Conservation (phyloP, 37 sponge, comb jelly and placozoan genomes). For the Geodia barretti region DNA sequence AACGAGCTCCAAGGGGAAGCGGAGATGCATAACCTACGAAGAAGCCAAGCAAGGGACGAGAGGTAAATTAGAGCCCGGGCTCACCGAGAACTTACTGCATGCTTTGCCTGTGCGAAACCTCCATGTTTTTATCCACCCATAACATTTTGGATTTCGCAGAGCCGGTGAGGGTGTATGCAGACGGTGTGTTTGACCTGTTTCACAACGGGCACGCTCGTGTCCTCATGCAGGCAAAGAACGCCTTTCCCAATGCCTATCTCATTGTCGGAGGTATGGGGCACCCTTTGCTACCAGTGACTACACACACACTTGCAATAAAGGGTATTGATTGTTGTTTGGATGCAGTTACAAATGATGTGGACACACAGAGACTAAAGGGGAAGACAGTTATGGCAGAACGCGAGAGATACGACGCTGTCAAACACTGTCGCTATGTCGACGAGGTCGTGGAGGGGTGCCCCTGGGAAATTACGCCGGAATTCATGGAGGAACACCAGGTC, state of each 20-base stretch:
- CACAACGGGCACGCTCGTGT: conserved; percentile 91
- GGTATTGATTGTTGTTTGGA: no score
- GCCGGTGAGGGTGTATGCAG: conserved; percentile 90
- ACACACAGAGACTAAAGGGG: conserved; percentile 92
- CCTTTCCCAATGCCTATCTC: conserved; percentile 93
- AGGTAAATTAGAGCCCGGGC: no score
- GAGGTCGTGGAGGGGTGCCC: conserved; percentile 91
- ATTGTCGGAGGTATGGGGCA: conserved; percentile 85
- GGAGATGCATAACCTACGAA: conserved; percentile 42
- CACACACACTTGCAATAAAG: not conserved
- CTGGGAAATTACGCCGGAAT: conserved; percentile 84
- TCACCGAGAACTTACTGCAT: no score
- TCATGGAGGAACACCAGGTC: conserved; percentile 91
- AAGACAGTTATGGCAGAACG: conserved; percentile 86
- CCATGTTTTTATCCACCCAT: not conserved
- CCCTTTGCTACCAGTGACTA: not conserved
- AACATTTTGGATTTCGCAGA: conserved; percentile 14
- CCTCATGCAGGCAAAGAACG: conserved; percentile 93
- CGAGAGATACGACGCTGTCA: conserved; percentile 89
- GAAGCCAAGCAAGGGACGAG: conserved; percentile 68
- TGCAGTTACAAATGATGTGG: conserved; percentile 85
- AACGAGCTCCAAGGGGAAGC: not conserved
- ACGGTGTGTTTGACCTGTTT: conserved; percentile 98
- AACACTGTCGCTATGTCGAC: conserved; percentile 98
- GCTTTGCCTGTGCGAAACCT: no score